These are phyloP conservation scores for Epinotia demarniana DNA, from an alignment of 2,888 invertebrate genomes.

Conservation along the genomic window DNA sequence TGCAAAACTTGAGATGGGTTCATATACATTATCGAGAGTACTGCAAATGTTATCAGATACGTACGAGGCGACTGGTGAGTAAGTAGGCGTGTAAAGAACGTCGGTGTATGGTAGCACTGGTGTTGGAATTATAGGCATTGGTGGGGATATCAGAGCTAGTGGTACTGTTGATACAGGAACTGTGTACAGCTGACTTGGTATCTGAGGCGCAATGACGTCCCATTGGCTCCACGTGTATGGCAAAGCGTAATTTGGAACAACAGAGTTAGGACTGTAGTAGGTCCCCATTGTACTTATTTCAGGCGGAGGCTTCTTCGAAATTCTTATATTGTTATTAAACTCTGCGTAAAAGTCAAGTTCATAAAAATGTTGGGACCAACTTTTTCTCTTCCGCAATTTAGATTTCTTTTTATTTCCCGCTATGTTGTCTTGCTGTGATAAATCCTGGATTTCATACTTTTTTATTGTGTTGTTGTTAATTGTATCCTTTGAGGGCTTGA, in stretches of 20 bases:
- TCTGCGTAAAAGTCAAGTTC: conserved; percentile 21
- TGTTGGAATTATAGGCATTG: conserved; percentile 16
- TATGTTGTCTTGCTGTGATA: conserved; percentile 23
- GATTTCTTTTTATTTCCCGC: conserved; percentile 22
- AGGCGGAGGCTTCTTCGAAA: not conserved
- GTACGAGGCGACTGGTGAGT: conserved; percentile 12
- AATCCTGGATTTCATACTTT: conserved; percentile 32
- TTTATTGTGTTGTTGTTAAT: conserved; percentile 15
- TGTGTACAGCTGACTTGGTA: conserved; percentile 18
- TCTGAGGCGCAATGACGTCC: conserved; percentile 9
- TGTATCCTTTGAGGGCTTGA: conserved; percentile 6
- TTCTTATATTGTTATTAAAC: conserved; percentile 15
- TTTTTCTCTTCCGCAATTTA: conserved; percentile 18
- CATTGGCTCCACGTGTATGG: conserved; percentile 22
- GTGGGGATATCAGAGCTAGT: conserved; percentile 17
- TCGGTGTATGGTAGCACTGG: conserved; percentile 29
- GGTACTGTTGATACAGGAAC: conserved; percentile 25
- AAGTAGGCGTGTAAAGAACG: conserved; percentile 18
- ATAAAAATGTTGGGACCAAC: conserved; percentile 11
- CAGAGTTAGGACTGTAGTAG: conserved; percentile 9
- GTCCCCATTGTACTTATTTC: not conserved
- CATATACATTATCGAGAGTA: not conserved
- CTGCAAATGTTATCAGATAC: conserved; percentile 24
- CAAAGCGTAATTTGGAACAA: conserved; percentile 10
- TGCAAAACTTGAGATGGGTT: conserved; percentile 9